Base-by-base conservation (phyloP, 2,888 invertebrate species). In the Therioaphis trifolii region DNA sequence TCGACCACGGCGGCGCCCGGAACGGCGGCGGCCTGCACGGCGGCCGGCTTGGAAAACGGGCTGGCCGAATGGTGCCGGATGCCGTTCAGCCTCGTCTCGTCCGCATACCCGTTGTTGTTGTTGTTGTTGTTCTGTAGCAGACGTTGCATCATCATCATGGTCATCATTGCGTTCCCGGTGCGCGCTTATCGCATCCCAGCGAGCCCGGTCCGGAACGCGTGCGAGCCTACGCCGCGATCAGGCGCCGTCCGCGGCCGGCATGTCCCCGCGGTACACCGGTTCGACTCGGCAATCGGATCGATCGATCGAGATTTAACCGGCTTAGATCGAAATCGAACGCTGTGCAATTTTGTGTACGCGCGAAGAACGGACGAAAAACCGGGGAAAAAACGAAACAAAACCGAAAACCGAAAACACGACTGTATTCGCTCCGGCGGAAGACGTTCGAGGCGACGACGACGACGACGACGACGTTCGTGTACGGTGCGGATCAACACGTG, bases 1-100 rank as follows among this genome's bases (percentile, higher is more conserved):
- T 3, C 79, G 21, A 9, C 72, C 24, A 87, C 72, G 49, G 87
- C 87, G 88, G 87, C 63, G 87, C 89, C 88, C 63, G 18, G n/a
- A n/a, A n/a, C 55, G 55, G 43, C 52, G 21, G 35, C 46, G 55
- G 43, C 63, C 35, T 61, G 46, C 27, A 35, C 49, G 43, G 43
- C 69, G 71, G 72, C 24, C 55, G 77, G 58, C 66, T 71, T 76
- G 29, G 84, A 80, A 18, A 84, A 80, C n/a, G 82, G 80, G 43
- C 74, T 72, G 18, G 69, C 55, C 63, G 77, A 58, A 84, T 74
- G 82, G 79, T 63, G 78, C 21, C 76, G 79, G 72, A 77, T 77
- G 29, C 68, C 84, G 80, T 74, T 77, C 49, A 69, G 43, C 14
- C 78, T 46, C 35, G 46, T 63, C 58, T 76, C 71, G 52, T 77